Evolutionary conservation across 1,140 invertebrate genomes (phyloP), one percentile per base, ranked within the genome.

Genomic region (Grapholita molesta): DNA sequence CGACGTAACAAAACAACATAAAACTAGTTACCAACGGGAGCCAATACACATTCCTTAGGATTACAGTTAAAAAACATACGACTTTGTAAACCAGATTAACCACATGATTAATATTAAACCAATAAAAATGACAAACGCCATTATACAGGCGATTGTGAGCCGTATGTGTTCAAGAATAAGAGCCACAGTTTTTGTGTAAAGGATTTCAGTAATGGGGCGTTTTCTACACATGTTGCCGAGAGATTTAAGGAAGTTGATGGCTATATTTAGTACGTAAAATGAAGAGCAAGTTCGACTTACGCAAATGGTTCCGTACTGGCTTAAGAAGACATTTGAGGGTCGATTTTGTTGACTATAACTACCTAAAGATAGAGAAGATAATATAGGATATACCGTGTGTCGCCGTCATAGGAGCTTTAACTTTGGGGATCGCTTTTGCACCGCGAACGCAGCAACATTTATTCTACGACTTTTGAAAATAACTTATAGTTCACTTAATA

Each of bases 211-310:
- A 61, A 61, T 61, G 55, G 55, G 55, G 15, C 24, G 55, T 61
- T 61, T 28, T n/a, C 55, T 61, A 61, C 55, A 61, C 55, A 61
- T 61, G 55, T 61, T 61, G 7, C 28, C 28, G 55, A 32, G 55
- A 25, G 55, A 61, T 61, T 61, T 61, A 61, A 61, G 55, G 55
- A 32, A 61, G 55, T 61, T 48, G n/a, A 61, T 61, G 55, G 30
- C 55, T 61, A 61, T 61, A 61, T 61, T 61, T 61, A 61, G 55
- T 15, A 28, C 12, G 55, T 30, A 61, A 53, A 61, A 32, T 25
- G n/a, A 8, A 25, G 12, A 28, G 28, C 8, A 32, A 28, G 24
- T 28, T 7, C 12, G 55, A 61, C 2, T n/a, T 5, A 25, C 25
- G 21, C 15, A 30, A 30, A 61, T 0, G 55, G 55, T 61, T 61